Conservation (phyloP, 1,140 invertebrate species). For the Octopus sinensis region DNA sequence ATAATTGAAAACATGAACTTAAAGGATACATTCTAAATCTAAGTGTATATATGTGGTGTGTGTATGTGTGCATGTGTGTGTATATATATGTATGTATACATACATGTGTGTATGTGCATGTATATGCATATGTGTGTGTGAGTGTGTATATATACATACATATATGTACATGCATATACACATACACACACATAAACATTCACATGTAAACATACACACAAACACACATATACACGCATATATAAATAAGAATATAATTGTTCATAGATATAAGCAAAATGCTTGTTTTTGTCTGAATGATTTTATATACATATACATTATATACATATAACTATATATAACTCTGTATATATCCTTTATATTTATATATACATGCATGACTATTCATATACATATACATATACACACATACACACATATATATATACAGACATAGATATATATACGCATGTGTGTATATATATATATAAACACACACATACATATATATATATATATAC, state of each 20-base stretch:
- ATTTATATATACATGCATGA: not conserved
- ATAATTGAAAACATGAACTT: not conserved
- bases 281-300: constrained; percentile 19
- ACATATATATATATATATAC: not conserved
- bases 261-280: constrained; percentile 20
- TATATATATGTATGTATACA: constrained; percentile 8
- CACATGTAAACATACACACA: constrained; percentile 9
- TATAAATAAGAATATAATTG: not conserved
- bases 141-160: not conserved
- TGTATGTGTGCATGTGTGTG: constrained; percentile 17
- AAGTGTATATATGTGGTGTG: not conserved
- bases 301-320: not conserved
- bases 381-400: not conserved
- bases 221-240: not conserved
- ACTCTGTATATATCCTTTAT: not conserved
- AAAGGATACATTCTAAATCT: not conserved
- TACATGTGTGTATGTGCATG: constrained; percentile 18
- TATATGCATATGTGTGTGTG: constrained; percentile 14
- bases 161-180: not conserved
- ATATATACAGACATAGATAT: not conserved
- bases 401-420: not conserved
- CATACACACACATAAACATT: not conserved
- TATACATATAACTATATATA: not conserved
- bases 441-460: not conserved
- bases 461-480: not conserved